Evolutionary conservation across 2,113 vertebrate genomes (phyloP).

Genomic region (Trachemys scripta): DNA sequence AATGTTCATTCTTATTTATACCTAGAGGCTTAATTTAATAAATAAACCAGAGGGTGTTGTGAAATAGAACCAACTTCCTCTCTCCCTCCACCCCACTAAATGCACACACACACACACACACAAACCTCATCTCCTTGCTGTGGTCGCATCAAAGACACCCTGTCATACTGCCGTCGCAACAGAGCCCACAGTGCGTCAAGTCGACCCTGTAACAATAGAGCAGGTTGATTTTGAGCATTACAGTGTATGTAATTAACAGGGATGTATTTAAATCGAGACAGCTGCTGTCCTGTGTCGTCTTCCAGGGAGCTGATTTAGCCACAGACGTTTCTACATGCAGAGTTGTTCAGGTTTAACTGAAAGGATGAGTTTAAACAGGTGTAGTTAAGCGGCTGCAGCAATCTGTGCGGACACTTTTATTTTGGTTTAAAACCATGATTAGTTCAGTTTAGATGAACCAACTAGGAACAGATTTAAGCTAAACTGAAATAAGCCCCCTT

Average conservation of each 20-base stretch:
- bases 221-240: neutral
- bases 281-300: neutral
- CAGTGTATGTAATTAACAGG: neutral
- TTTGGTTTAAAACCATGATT: neutral
- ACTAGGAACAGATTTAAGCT: neutral
- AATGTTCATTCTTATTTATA: neutral
- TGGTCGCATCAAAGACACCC: slow-evolving; percentile 97
- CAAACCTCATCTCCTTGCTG: slow-evolving; percentile 92
- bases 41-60: neutral
- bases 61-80: neutral
- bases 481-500: neutral
- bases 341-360: neutral
- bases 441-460: neutral
- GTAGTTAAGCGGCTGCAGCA: neutral
- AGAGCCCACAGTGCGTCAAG: slow-evolving; percentile 95
- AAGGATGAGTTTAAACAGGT: neutral
- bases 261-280: neutral
- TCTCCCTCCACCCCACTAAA: neutral
- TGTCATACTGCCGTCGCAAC: slow-evolving; percentile 89
- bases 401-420: neutral
- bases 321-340: neutral
- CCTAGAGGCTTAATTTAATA: neutral
- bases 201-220: slow-evolving; percentile 83
- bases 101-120: neutral
- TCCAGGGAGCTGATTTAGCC: neutral